A percentile compares a stretch with the other conserved stretches of the same genome.
Evolutionary conservation across 2,797 vertebrate species (phyloP).

Genomic region (Rhabdomys pumilio): DNA sequence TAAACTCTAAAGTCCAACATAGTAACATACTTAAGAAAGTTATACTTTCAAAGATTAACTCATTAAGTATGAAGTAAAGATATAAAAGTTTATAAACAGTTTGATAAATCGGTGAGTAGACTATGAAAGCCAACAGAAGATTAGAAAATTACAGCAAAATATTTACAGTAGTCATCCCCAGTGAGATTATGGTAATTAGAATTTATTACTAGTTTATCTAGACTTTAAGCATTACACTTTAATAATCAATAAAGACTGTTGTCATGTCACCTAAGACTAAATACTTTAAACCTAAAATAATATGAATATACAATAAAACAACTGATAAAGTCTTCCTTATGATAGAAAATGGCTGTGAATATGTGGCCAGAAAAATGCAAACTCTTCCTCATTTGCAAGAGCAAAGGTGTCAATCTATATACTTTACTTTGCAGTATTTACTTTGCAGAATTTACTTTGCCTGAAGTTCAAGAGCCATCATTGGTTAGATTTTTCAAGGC

Average conservation of each 20-base stretch:
- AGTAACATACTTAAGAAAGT: constrained; percentile 20
- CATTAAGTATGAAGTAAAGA: constrained; percentile 33
- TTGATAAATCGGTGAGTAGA: constrained; percentile 46
- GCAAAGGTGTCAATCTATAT: background rate
- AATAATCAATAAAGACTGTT: constrained; percentile 41
- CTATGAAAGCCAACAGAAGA: constrained; percentile 44
- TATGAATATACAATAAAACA: constrained; percentile 60
- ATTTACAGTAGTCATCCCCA: background rate
- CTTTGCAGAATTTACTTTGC: background rate
- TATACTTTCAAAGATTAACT: constrained; percentile 34
- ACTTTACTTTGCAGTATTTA: background rate
- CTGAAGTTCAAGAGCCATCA: background rate
- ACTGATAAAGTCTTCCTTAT: constrained; percentile 65
- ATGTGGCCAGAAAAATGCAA: background rate
- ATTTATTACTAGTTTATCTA: background rate
- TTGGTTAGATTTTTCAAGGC: constrained; percentile 22
- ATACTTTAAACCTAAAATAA: constrained; percentile 76
- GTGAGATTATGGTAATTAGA: constrained; percentile 6
- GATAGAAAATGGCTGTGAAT: constrained; percentile 10
- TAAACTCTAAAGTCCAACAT: constrained; percentile 23
- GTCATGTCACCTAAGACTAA: constrained; percentile 68
- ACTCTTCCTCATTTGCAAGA: background rate
- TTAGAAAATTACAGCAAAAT: constrained; percentile 14
- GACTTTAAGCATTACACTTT: constrained; percentile 7
- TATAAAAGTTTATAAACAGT: constrained; percentile 37